Percentiles rank a stretch among this genome's conserved stretches.
Conservation (phyloP, 2,797 vertebrate genomes). For the Leptatherina wallacei region DNA sequence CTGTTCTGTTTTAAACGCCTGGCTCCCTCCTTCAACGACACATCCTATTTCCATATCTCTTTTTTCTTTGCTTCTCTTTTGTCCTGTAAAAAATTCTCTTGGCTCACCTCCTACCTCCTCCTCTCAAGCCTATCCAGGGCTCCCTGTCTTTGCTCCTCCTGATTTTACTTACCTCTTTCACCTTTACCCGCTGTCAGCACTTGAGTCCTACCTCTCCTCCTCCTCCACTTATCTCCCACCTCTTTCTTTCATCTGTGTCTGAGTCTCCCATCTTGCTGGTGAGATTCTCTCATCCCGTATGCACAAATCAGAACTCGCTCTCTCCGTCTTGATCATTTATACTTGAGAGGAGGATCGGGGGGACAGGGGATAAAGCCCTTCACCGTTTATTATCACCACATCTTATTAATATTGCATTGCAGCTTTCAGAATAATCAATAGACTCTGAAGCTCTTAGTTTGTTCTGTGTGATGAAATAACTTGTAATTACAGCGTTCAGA, state of each 20-base stretch:
- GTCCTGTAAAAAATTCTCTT: conserved; percentile 36
- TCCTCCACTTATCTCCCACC: conserved; percentile 44
- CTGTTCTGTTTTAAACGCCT: conserved; percentile 63
- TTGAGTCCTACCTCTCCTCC: conserved; percentile 53
- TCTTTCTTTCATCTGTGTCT: conserved; percentile 50
- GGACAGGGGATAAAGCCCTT: neutral
- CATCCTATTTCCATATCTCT: conserved; percentile 74
- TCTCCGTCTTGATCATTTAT: conserved; percentile 32
- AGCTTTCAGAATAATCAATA: conserved; percentile 35
- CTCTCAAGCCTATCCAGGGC: conserved; percentile 64
- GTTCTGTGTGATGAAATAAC: conserved; percentile 41
- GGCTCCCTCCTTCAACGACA: conserved; percentile 65
- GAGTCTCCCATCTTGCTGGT: conserved; percentile 44
- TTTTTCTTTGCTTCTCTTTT: conserved; percentile 43
- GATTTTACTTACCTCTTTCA: conserved; percentile 59
- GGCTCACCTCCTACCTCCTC: conserved; percentile 40
- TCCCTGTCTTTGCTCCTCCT: conserved; percentile 14
- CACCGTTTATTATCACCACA: conserved; percentile 6
- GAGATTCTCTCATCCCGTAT: conserved; percentile 33
- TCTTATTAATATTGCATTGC: conserved; percentile 20
- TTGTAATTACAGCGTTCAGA: conserved; percentile 52
- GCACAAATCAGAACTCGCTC: conserved; percentile 27
- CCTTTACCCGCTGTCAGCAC: conserved; percentile 74
- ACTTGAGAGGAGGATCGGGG: conserved; percentile 1
- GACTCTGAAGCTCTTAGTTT: conserved; percentile 16